phyloP scores from a whole-genome alignment of 2,113 vertebrate genomes.

The Tylochromis polylepis region DNA sequence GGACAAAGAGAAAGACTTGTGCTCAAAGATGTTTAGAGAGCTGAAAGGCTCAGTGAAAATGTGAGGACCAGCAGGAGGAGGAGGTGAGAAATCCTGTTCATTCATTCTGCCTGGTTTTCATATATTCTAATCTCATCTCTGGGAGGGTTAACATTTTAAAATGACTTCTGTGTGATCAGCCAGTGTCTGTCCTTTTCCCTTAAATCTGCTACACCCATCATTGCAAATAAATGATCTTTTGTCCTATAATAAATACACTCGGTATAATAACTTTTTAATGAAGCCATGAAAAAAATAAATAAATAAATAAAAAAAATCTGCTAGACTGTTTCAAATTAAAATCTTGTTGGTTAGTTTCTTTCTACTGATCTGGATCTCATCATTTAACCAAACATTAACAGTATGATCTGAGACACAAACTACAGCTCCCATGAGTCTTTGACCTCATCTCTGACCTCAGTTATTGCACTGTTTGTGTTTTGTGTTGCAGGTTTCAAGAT shows the following conservation, averaged over 20 bases:
- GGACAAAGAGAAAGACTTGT: conserved; percentile 70
- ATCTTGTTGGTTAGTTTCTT: not conserved
- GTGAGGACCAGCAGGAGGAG: not conserved
- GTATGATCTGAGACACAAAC: not conserved
- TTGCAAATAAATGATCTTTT: not conserved
- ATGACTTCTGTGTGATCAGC: not conserved
- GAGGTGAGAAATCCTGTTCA: not conserved
- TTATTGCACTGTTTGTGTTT: not conserved
- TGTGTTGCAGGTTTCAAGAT: not conserved
- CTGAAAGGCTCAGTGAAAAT: conserved; percentile 7
- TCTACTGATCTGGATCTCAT: not conserved
- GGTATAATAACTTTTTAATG: not conserved
- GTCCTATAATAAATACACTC: not conserved
- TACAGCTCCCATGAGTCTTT: not conserved
- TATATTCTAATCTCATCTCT: rapidly evolving
- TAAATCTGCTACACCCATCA: not conserved
- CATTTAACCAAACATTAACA: not conserved
- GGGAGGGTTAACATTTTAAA: not conserved
- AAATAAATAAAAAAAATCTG: too few relatives aligned
- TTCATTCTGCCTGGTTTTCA: not conserved
- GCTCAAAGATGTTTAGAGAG: conserved; percentile 66
- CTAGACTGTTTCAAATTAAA: not conserved
- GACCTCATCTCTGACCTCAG: not conserved
- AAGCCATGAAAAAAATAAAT: not conserved
- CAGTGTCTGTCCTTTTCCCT: not conserved